These are phyloP conservation scores for Hemichromis elongatus DNA, from an alignment of 2,113 vertebrate genomes.

Conservation along the genomic window DNA sequence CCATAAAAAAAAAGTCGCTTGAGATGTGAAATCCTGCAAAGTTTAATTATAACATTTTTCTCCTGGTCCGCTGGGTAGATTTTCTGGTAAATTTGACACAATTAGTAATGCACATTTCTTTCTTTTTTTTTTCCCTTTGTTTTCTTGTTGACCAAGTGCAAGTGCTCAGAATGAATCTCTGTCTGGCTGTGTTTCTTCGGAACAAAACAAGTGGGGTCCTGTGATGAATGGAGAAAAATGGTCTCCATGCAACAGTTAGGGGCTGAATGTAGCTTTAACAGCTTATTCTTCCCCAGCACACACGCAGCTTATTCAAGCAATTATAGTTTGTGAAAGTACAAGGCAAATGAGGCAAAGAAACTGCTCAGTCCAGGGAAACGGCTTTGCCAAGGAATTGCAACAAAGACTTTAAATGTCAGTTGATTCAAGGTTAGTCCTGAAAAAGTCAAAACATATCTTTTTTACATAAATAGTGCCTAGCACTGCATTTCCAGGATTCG, in stretches of 20 bases:
- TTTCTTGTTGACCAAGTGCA: neutral
- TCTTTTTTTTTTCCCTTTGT: neutral
- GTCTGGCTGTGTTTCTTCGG: neutral
- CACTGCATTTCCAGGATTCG: neutral
- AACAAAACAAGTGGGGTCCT: neutral
- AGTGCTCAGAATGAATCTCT: neutral
- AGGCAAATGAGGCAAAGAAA: neutral
- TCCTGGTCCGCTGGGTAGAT: neutral
- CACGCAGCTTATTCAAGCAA: conserved; percentile 30
- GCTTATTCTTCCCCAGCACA: neutral
- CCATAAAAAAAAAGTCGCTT: neutral
- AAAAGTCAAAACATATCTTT: neutral
- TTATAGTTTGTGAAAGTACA: conserved; percentile 16
- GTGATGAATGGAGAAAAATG: neutral
- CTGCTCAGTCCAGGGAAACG: neutral
- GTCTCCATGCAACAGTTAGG: neutral
- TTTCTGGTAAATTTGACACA: conserved; percentile 3
- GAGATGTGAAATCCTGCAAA: neutral
- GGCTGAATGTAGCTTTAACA: conserved; percentile 1
- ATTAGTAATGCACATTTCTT: neutral
- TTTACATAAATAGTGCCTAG: neutral
- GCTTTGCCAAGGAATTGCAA: neutral
- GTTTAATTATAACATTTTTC: neutral
- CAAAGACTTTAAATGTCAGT: neutral
- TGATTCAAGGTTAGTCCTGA: neutral